Evolutionary conservation across 2,113 vertebrate genomes (phyloP).

Genomic region (Leucoraja erinaceus): DNA sequence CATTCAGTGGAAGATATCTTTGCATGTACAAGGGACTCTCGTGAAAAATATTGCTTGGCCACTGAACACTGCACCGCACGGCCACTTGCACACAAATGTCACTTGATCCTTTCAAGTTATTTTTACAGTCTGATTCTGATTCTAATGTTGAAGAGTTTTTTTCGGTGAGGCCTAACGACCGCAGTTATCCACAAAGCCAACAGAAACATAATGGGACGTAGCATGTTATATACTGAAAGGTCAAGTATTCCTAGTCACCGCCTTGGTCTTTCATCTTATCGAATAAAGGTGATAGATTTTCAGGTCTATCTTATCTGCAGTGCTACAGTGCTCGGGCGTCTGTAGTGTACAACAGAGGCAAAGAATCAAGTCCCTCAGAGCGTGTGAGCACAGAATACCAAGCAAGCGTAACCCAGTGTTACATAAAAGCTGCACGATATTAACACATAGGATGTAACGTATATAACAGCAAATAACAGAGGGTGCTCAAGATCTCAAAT

Average conservation of each 20-base stretch:
- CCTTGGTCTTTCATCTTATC: conserved; percentile 34
- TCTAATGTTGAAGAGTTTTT: neutral
- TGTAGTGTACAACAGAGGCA: conserved; percentile 36
- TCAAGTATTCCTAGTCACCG: conserved; percentile 20
- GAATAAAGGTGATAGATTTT: conserved; percentile 38
- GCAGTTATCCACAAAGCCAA: conserved; percentile 10
- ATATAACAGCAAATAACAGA: neutral
- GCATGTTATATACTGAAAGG: neutral
- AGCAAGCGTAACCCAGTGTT: neutral
- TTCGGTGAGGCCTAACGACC: neutral
- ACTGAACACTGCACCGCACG: neutral
- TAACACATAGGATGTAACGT: neutral
- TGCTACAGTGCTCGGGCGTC: conserved; percentile 41
- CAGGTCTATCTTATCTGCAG: conserved; percentile 40
- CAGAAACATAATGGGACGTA: conserved; percentile 20
- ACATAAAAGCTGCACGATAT: conserved; percentile 15
- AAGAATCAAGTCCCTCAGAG: conserved; percentile 38
- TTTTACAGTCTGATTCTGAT: neutral
- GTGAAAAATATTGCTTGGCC: neutral
- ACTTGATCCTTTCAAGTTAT: neutral
- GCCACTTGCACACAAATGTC: neutral
- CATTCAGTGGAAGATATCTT: neutral
- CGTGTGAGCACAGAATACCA: conserved; percentile 18
- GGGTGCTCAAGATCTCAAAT: too few relatives aligned
- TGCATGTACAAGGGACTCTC: neutral